A percentile compares a stretch with the other conserved stretches of the same genome.
These are phyloP conservation scores for Symphodus melops DNA, from an alignment of 2,113 vertebrate species.

Conservation along the genomic window DNA sequence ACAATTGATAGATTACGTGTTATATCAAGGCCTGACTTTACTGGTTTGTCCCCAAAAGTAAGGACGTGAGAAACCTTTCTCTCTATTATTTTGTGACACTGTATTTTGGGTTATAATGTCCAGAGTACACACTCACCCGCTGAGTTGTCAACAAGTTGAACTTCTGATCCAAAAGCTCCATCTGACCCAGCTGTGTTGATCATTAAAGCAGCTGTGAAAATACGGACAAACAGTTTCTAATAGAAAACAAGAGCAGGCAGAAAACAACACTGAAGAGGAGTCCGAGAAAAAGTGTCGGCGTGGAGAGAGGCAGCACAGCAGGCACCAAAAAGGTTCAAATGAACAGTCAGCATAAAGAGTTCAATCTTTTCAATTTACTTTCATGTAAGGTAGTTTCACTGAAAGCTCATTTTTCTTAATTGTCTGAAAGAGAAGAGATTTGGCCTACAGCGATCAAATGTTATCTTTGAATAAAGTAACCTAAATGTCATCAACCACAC, in stretches of 20 bases:
- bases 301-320: background rate
- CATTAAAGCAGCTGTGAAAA: slow-evolving; percentile 14
- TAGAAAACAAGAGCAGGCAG: background rate
- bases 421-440: too few species aligned
- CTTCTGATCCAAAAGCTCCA: background rate
- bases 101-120: background rate
- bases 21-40: background rate
- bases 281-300: background rate
- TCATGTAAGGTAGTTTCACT: too few species aligned
- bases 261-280: background rate
- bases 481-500: slow-evolving; percentile 14
- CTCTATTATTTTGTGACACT: background rate
- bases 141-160: slow-evolving; percentile 5
- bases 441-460: too few species aligned
- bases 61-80: background rate
- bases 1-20: background rate
- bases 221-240: background rate
- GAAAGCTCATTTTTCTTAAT: too few species aligned
- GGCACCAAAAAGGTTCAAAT: background rate
- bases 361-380: too few species aligned
- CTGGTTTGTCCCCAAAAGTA: too few species aligned
- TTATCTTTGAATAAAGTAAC: too few species aligned
- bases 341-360: background rate
- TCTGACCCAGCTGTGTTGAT: background rate
- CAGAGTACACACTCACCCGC: slow-evolving; percentile 3